Base-by-base conservation (phyloP, 2,888 invertebrate genomes). In the Notocelia uddmanniana region DNA sequence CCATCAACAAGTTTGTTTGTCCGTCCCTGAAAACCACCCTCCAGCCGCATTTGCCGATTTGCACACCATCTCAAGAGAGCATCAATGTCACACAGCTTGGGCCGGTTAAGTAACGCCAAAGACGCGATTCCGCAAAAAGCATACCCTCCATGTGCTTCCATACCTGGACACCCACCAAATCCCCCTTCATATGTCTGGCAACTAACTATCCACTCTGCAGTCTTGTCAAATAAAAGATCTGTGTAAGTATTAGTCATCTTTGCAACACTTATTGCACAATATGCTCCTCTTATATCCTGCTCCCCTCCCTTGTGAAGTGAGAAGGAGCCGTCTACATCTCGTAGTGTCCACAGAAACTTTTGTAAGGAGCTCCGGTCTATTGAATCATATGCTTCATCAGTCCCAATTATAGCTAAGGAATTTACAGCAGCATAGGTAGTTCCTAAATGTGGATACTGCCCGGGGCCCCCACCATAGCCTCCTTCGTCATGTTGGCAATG, bases 61-160 rank as follows among this genome's bases (percentile, higher is more conserved):
- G 96, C 96, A 74, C 97, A 95, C 99, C 99, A 99, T 79, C 97
- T 95, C 84, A 97, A 88, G 69, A 99, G 91, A 8, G 96, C 95
- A 83, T 96, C 95, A 68, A 96, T 89, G 89, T 98, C 96, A 90
- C 97, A 97, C 34, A 96, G 90, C 78, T 96, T 93, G 50, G 96
- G 95, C 83, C 96, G 96, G 76, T 96, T 96, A 18, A 99, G 93
- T 73, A 99, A 91, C 3, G 97, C 96, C 57, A 99, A 94, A 0
- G 98, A 95, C 67, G 99, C 98, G 75, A 99, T 95, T 0, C 98
- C 99, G 94, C 99, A 99, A 90, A 98, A 99, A 0, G 99, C 97
- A 89, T 99, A 99, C n/a, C 99, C 99, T 2, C 99, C 99, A 92
- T 99, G 99, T 8, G 99, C 99, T 90, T 99, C 99, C 95, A 98